Evolutionary conservation across 2,113 vertebrate genomes (phyloP).

Genomic region (Gallinago undulata): DNA sequence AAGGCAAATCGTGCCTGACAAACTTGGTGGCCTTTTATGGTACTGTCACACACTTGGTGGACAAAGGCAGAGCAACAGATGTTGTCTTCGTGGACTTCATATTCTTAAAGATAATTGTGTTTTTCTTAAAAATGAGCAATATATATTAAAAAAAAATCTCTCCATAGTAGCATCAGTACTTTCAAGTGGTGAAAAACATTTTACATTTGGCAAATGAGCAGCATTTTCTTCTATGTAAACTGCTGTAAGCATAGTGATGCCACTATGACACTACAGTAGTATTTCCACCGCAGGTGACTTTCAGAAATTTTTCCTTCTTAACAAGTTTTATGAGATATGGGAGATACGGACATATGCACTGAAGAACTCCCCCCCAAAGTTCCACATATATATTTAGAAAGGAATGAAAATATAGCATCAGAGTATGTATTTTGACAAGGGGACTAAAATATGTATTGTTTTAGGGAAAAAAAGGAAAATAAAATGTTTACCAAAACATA

Average conservation of each 20-base stretch:
- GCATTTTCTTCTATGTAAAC: conserved; percentile 16
- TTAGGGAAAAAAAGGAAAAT: neutral
- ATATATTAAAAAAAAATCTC: neutral
- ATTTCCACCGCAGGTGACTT: neutral
- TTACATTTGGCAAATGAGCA: neutral
- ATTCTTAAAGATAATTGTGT: neutral
- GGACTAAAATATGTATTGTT: neutral
- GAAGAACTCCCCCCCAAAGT: neutral
- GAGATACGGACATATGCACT: neutral
- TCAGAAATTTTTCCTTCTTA: neutral
- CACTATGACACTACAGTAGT: neutral
- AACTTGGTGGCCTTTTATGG: too few relatives aligned
- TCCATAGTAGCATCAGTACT: neutral
- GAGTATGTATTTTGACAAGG: neutral
- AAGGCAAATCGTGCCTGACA: too few relatives aligned
- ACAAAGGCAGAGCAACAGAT: too few relatives aligned
- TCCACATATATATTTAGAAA: neutral
- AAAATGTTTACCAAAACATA: neutral
- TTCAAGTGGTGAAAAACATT: neutral
- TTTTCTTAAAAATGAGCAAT: neutral
- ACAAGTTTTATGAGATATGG: neutral
- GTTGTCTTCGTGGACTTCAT: neutral
- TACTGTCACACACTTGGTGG: too few relatives aligned
- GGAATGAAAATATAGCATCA: neutral
- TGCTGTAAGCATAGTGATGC: neutral